These are phyloP conservation scores for Cataglyphis rosenhaueri DNA, from an alignment of 2,888 invertebrate species.

Conservation along the genomic window DNA sequence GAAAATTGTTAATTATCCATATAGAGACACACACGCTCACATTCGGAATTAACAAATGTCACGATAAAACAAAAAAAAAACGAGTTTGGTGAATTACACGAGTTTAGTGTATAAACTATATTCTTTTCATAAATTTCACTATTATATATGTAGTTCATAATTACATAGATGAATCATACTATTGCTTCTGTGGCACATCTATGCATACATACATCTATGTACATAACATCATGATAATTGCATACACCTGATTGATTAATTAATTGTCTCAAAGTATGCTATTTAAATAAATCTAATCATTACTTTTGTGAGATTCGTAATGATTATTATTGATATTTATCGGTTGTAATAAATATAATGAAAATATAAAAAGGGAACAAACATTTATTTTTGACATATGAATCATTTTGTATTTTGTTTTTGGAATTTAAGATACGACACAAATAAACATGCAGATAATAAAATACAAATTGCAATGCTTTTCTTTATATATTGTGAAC, in stretches of 20 bases:
- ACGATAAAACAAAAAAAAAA: conserved; percentile 34
- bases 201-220: not conserved
- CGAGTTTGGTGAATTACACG: conserved; percentile 6
- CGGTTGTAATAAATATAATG: not conserved
- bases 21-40: not conserved
- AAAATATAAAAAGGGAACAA: not conserved
- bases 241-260: not conserved
- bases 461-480: not conserved
- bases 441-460: conserved; percentile 4
- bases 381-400: conserved; percentile 1
- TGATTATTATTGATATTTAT: not conserved
- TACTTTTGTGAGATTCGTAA: not conserved
- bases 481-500: not conserved
- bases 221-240: not conserved
- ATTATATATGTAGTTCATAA: conserved; percentile 1
- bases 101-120: conserved; percentile 7
- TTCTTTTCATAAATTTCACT: not conserved
- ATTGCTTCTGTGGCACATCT: not conserved
- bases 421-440: not conserved
- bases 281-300: not conserved
- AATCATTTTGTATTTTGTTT: conserved; percentile 15
- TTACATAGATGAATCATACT: not conserved
- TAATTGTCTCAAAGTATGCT: not conserved
- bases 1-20: conserved; percentile 58
- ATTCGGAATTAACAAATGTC: conserved; percentile 30